Conservation (phyloP, 2,113 vertebrate species). For the Puffinus mauretanicus region DNA sequence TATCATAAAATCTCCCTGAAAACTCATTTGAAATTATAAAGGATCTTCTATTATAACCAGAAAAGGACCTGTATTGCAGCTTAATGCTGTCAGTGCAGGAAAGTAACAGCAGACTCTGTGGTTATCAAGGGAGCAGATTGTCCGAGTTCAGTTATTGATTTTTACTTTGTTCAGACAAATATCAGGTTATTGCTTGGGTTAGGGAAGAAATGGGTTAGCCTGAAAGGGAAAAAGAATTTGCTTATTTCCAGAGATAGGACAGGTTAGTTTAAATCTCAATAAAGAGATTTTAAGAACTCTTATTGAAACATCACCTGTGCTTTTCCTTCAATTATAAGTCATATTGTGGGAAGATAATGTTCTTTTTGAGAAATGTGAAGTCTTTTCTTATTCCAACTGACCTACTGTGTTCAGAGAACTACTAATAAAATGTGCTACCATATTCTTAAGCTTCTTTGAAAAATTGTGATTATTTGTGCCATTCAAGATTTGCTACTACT, state of each 20-base stretch:
- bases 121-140: background rate
- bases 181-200: background rate
- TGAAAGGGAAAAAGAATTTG: background rate
- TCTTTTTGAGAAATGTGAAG: background rate
- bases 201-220: background rate
- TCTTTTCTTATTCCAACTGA: background rate
- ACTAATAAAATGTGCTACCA: background rate
- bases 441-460: background rate
- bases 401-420: background rate
- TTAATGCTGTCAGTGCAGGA: background rate
- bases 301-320: background rate
- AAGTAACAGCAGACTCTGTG: background rate
- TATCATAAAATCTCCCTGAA: background rate
- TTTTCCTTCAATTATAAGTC: background rate
- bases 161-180: constrained; percentile 30
- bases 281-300: background rate
- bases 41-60: background rate
- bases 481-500: background rate
- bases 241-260: background rate
- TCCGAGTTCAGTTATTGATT: background rate
- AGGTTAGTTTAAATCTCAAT: background rate
- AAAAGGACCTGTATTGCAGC: background rate
- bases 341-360: background rate
- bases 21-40: background rate
- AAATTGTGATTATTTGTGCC: background rate